Conservation (phyloP, 1,140 invertebrate species). For the Oscheius sp. region DNA sequence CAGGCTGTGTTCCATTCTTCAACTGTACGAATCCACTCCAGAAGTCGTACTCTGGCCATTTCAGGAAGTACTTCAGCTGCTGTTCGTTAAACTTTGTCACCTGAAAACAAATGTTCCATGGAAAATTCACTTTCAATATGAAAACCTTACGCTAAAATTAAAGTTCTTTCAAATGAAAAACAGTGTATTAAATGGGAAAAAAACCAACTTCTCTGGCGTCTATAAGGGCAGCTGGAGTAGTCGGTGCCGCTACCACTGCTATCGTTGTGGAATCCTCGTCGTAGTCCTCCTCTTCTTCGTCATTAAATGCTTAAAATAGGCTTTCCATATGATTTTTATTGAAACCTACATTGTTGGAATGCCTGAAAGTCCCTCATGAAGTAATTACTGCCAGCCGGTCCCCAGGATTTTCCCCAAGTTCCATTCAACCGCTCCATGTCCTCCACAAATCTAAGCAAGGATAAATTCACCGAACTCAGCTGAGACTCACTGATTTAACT, state of each 20-base stretch:
- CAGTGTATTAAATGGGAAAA: background rate
- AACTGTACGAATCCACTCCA: constrained; percentile 56
- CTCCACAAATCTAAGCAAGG: constrained; percentile 51
- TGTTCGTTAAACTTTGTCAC: constrained; percentile 42
- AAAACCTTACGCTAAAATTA: too few relatives aligned
- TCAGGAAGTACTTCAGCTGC: constrained; percentile 51
- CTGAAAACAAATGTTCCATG: background rate
- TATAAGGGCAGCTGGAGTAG: background rate
- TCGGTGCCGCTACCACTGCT: constrained; percentile 4
- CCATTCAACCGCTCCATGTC: constrained; percentile 54
- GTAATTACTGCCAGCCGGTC: constrained; percentile 56
- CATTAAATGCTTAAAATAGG: constrained; percentile 36
- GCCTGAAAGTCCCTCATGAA: constrained; percentile 55
- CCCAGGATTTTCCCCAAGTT: constrained; percentile 46
- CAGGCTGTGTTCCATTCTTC: constrained; percentile 43
- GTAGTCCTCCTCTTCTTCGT: constrained; percentile 41
- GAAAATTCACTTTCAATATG: background rate
- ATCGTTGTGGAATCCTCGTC: constrained; percentile 25
- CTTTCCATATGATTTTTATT: background rate
- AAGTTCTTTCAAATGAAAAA: too few relatives aligned
- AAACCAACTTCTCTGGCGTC: background rate
- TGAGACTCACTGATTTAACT: too few relatives aligned
- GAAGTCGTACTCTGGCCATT: constrained; percentile 56
- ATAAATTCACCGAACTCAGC: too few relatives aligned
- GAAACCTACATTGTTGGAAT: constrained; percentile 43